Percentiles rank a stretch among this genome's conserved stretches.
phyloP scores from a whole-genome alignment of 2,797 vertebrate species.

The Podargus strigoides region DNA sequence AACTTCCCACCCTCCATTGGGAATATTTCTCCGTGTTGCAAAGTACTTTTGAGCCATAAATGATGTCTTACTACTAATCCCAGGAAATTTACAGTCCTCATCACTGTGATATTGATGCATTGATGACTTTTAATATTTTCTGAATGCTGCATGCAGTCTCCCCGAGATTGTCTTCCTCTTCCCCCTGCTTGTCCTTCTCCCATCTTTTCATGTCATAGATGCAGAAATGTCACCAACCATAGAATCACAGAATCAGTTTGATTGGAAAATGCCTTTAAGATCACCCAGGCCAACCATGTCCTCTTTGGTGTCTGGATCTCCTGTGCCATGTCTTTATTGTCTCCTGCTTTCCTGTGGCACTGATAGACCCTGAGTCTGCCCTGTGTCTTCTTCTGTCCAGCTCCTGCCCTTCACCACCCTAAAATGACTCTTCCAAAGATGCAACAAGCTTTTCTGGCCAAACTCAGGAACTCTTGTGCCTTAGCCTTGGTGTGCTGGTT shows the following conservation, averaged over 20 bases:
- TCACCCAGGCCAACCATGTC: neutral
- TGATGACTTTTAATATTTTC: neutral
- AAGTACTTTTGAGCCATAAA: neutral
- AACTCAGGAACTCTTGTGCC: neutral
- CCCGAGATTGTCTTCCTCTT: neutral
- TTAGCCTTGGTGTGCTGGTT: neutral
- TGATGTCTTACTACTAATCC: neutral
- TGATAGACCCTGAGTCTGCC: neutral
- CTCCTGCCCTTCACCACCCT: neutral
- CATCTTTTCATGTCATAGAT: neutral
- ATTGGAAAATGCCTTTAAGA: no score
- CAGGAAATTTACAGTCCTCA: neutral
- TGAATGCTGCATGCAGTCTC: accelerated
- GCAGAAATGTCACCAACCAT: neutral
- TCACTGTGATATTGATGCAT: accelerated
- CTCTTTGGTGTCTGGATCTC: neutral
- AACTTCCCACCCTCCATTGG: neutral
- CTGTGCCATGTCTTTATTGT: neutral
- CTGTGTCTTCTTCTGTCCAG: neutral
- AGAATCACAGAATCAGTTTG: no score
- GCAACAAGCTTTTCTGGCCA: neutral
- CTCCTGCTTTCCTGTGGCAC: neutral
- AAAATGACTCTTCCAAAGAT: neutral
- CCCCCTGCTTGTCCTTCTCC: neutral
- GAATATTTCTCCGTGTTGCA: neutral